Evolutionary conservation across 2,113 vertebrate genomes (phyloP).

Genomic region (Synodontis membranacea): DNA sequence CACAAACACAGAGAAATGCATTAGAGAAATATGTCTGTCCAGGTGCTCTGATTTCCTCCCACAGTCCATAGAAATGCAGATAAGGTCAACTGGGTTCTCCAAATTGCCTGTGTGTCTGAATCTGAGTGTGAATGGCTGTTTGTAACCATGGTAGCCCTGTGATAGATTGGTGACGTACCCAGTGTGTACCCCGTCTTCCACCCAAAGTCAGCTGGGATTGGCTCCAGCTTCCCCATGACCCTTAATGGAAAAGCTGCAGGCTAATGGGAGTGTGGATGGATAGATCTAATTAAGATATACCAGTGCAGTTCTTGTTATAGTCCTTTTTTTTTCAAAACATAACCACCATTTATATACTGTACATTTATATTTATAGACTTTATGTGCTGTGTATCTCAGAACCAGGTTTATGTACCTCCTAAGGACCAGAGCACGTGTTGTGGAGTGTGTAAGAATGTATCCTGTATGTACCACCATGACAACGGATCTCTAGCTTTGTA

Average conservation of each 20-base stretch:
- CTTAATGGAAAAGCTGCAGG: too few species aligned
- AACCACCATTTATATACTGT: not conserved
- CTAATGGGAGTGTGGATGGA: too few species aligned
- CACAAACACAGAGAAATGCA: not conserved
- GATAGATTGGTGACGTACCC: too few species aligned
- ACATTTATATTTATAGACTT: constrained; percentile 7
- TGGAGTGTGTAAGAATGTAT: constrained; percentile 89
- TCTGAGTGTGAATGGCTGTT: too few species aligned
- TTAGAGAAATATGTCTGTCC: not conserved
- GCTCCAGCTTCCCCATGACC: too few species aligned
- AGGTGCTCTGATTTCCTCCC: too few species aligned
- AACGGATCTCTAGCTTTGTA: constrained; percentile 83
- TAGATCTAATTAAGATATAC: not conserved
- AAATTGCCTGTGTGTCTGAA: too few species aligned
- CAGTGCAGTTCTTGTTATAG: not conserved
- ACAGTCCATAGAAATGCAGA: too few species aligned
- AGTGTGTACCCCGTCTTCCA: too few species aligned
- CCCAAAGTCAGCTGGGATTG: too few species aligned
- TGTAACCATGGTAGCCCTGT: too few species aligned
- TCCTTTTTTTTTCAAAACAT: not conserved
- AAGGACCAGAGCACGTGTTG: constrained; percentile 87
- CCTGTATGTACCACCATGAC: constrained; percentile 82
- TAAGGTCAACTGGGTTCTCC: too few species aligned
- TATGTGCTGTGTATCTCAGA: constrained; percentile 71
- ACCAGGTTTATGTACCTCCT: constrained; percentile 88